These are phyloP conservation scores for Molossus molossus DNA, from an alignment of 2,797 vertebrate species.

Conservation along the genomic window DNA sequence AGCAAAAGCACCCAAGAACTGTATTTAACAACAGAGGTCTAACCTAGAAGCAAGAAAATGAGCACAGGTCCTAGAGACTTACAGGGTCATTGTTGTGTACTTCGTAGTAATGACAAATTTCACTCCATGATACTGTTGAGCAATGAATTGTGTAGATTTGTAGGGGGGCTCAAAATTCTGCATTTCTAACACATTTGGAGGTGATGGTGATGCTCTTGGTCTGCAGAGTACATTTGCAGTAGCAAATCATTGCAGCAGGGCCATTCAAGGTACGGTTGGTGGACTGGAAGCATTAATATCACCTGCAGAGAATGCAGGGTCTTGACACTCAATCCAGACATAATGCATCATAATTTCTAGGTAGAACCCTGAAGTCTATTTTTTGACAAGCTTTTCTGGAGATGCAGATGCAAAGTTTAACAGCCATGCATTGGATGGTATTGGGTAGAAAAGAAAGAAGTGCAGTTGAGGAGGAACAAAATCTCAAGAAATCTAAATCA, in stretches of 20 bases:
- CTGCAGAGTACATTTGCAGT: neutral
- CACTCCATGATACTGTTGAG: neutral
- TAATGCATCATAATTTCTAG: neutral
- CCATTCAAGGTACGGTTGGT: neutral
- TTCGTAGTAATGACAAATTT: neutral
- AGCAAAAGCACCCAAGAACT: neutral
- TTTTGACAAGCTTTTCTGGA: neutral
- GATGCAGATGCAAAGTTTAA: neutral
- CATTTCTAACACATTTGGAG: neutral
- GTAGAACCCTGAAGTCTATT: neutral
- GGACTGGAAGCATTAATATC: neutral
- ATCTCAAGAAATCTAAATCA: constrained; percentile 4
- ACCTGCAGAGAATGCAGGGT: neutral
- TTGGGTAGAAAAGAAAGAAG: neutral
- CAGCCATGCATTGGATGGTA: neutral
- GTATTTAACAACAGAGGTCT: neutral
- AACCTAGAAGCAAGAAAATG: neutral
- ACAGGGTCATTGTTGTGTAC: neutral
- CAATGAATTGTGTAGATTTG: neutral
- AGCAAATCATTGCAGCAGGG: neutral
- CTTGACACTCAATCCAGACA: neutral
- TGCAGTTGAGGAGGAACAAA: neutral
- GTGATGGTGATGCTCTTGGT: neutral
- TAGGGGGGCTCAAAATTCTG: neutral
- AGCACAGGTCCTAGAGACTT: neutral